Percentiles rank a stretch among this genome's conserved stretches.
Evolutionary conservation across 2,888 invertebrate species (phyloP).

Genomic region (Notodonta dromedarius): DNA sequence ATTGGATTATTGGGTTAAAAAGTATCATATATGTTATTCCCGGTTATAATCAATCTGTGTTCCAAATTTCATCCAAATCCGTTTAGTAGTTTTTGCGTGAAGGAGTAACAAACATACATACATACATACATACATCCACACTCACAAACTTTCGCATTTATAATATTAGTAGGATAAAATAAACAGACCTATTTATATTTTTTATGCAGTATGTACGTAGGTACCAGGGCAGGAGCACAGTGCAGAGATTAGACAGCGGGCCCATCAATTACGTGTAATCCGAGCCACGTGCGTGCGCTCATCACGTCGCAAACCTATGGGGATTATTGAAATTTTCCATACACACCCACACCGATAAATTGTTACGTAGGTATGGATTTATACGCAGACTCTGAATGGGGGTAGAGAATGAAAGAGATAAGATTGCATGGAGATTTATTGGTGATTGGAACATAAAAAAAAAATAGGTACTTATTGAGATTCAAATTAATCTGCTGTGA

Average conservation of each 20-base stretch:
- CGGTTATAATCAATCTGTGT: too few relatives aligned
- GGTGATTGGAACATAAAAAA: slow-evolving; percentile 33
- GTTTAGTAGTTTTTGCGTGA: too few relatives aligned
- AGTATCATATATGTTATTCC: too few relatives aligned
- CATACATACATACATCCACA: too few relatives aligned
- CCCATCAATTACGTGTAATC: slow-evolving; percentile 81
- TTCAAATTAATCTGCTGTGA: neutral
- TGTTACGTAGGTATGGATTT: slow-evolving; percentile 21
- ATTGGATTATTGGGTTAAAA: too few relatives aligned
- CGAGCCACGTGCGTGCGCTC: slow-evolving; percentile 74
- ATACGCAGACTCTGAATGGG: slow-evolving; percentile 23
- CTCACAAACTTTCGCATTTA: too few relatives aligned
- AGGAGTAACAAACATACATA: too few relatives aligned
- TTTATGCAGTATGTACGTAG: slow-evolving; percentile 27
- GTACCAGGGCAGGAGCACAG: slow-evolving; percentile 55
- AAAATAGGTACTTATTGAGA: neutral
- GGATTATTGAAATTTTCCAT: slow-evolving; percentile 77
- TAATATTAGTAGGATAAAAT: too few relatives aligned
- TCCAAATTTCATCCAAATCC: too few relatives aligned
- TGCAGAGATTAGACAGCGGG: slow-evolving; percentile 78
- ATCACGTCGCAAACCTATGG: slow-evolving; percentile 69
- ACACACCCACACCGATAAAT: slow-evolving; percentile 44
- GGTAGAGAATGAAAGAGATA: slow-evolving; percentile 30
- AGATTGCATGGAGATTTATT: slow-evolving; percentile 19
- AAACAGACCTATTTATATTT: slow-evolving; percentile 28